These are phyloP conservation scores for Lobophora halterata DNA, from an alignment of 2,888 invertebrate genomes.

Conservation along the genomic window DNA sequence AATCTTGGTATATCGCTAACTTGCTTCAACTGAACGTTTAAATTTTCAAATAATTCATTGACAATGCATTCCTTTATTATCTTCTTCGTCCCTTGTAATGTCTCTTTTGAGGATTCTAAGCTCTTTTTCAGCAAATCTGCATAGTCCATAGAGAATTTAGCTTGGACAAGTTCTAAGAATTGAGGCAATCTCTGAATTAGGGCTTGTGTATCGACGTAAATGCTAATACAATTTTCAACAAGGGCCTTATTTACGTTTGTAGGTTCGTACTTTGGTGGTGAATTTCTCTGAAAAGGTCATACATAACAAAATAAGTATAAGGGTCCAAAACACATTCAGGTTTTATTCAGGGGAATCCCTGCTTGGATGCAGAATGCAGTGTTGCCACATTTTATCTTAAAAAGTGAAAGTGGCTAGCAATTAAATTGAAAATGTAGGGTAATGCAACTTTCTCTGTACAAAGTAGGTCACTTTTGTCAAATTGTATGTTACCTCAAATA, in stretches of 20 bases:
- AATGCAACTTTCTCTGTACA: no score
- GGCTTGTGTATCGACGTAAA: slow-evolving; percentile 57
- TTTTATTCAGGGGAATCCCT: slow-evolving; percentile 14
- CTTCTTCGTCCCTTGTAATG: slow-evolving; percentile 46
- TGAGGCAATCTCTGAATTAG: slow-evolving; percentile 53
- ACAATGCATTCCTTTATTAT: slow-evolving; percentile 66
- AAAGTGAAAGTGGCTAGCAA: no score
- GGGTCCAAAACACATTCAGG: neutral
- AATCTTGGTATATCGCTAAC: slow-evolving; percentile 96
- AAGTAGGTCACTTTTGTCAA: no score
- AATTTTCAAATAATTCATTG: slow-evolving; percentile 60
- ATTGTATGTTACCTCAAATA: no score
- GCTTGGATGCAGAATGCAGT: neutral
- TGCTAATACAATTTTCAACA: slow-evolving; percentile 63
- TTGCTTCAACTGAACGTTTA: slow-evolving; percentile 85
- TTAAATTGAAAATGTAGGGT: no score
- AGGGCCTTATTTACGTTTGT: slow-evolving; percentile 57
- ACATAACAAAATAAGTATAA: slow-evolving; percentile 2
- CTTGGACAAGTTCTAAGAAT: slow-evolving; percentile 50
- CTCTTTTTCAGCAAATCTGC: slow-evolving; percentile 52
- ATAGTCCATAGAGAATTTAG: slow-evolving; percentile 48
- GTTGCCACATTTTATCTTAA: no score
- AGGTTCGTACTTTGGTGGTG: slow-evolving; percentile 50
- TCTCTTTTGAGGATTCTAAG: slow-evolving; percentile 50
- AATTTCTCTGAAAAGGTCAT: slow-evolving; percentile 56